Percentiles rank a stretch among this genome's conserved stretches.
Conservation (phyloP, 2,888 invertebrate species). For the Brachylomia viminalis region DNA sequence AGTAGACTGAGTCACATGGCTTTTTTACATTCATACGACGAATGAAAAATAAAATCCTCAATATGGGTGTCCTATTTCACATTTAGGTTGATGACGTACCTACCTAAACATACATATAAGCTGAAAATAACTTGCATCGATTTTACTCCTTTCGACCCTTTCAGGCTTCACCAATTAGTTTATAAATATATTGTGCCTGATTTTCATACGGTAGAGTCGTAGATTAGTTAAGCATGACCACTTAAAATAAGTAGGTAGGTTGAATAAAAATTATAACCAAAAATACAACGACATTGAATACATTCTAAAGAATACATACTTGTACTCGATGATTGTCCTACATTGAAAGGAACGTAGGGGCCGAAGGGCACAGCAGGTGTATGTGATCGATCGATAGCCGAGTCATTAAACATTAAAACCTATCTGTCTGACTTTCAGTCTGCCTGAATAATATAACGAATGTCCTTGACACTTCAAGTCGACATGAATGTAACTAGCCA, state of each 20-base stretch:
- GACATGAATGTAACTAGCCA: conserved; percentile 53
- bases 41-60: not conserved
- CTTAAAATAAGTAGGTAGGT: too few relatives aligned
- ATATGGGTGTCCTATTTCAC: not conserved
- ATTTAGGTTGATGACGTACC: not conserved
- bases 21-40: not conserved
- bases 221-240: too few relatives aligned
- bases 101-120: not conserved
- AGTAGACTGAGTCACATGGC: not conserved
- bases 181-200: conserved; percentile 7
- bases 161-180: conserved; percentile 7
- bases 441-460: conserved; percentile 74
- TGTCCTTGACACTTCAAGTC: conserved; percentile 79
- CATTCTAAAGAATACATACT: conserved; percentile 48
- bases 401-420: conserved; percentile 85
- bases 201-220: too few relatives aligned
- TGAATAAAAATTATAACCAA: conserved; percentile 3
- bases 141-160: not conserved
- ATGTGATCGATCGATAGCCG: conserved; percentile 79
- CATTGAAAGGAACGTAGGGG: conserved; percentile 67
- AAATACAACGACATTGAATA: conserved; percentile 20
- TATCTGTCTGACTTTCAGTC: conserved; percentile 81
- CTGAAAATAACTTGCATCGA: conserved; percentile 21
- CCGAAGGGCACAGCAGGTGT: conserved; percentile 73
- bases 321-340: conserved; percentile 69